Conservation (phyloP, 2,888 invertebrate genomes). For the Melanotus villosus region DNA sequence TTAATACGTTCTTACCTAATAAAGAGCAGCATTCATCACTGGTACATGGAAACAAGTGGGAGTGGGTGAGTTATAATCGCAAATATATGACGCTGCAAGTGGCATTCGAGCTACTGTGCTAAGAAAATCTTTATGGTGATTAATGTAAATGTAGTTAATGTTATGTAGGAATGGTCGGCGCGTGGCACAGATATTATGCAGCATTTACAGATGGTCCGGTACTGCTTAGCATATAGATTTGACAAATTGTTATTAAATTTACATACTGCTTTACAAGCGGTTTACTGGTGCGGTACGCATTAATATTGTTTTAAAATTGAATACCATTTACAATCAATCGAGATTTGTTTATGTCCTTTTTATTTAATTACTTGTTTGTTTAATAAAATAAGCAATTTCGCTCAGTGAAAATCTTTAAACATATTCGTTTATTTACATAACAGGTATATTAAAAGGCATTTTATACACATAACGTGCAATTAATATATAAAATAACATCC, state of each 20-base stretch:
- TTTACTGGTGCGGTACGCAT: slow-evolving; percentile 43
- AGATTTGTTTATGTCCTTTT: slow-evolving; percentile 29
- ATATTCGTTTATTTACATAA: too few species aligned
- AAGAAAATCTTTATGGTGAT: slow-evolving; percentile 56
- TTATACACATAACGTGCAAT: too few species aligned
- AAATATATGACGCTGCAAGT: slow-evolving; percentile 49
- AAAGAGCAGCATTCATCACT: slow-evolving; percentile 44
- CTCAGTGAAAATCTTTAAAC: too few species aligned
- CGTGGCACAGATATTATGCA: slow-evolving; percentile 57
- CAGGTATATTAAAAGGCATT: too few species aligned
- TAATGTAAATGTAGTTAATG: slow-evolving; percentile 57
- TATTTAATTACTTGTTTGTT: background rate
- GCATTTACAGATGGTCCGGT: slow-evolving; percentile 50
- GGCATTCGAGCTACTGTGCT: slow-evolving; percentile 50
- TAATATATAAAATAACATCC: too few species aligned
- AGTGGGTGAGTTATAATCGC: slow-evolving; percentile 50
- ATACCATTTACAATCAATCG: slow-evolving; percentile 14
- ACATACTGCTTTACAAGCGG: slow-evolving; percentile 47
- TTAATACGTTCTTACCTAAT: slow-evolving; percentile 45
- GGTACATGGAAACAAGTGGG: slow-evolving; percentile 41
- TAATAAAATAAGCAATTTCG: too few species aligned
- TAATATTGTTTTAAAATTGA: slow-evolving; percentile 37
- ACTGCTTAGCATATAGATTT: slow-evolving; percentile 49
- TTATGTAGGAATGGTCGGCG: slow-evolving; percentile 55
- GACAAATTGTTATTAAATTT: slow-evolving; percentile 50